phyloP scores from a whole-genome alignment of 2,797 vertebrate genomes.

The Pipistrellus kuhlii region DNA sequence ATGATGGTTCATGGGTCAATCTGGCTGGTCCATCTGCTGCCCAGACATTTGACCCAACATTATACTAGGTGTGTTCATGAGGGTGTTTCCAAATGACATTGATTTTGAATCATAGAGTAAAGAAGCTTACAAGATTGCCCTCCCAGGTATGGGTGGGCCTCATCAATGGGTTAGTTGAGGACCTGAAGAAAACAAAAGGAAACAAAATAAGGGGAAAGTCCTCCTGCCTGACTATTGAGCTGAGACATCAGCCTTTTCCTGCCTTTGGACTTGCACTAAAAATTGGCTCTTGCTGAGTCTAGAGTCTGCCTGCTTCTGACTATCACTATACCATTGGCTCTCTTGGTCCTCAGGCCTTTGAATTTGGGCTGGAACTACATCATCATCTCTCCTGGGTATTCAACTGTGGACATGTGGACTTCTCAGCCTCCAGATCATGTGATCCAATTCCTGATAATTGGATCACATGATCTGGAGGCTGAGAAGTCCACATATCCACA shows the following conservation, averaged over 20 bases:
- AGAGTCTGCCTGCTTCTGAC: not conserved
- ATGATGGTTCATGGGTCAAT: not conserved
- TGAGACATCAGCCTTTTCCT: no score
- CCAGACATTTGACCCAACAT: not conserved
- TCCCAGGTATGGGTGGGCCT: rapidly evolving
- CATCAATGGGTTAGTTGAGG: not conserved
- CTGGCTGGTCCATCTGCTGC: no score
- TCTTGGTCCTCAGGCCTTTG: not conserved
- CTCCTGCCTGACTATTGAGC: not conserved
- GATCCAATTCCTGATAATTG: no score
- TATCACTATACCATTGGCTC: rapidly evolving
- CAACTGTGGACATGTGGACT: not conserved
- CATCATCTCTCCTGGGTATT: not conserved
- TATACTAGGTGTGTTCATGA: not conserved
- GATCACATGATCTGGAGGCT: no score
- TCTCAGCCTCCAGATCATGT: not conserved
- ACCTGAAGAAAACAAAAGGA: no score
- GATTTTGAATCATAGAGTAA: not conserved
- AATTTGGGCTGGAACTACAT: not conserved
- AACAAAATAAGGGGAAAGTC: no score
- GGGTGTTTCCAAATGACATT: not conserved
- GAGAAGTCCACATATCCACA: no score
- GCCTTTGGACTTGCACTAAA: not conserved
- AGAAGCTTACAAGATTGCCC: not conserved
- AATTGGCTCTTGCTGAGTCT: not conserved